Percentiles rank a stretch among this genome's conserved stretches.
phyloP scores from a whole-genome alignment of 2,888 invertebrate genomes.

The Coleophora flavipennella region DNA sequence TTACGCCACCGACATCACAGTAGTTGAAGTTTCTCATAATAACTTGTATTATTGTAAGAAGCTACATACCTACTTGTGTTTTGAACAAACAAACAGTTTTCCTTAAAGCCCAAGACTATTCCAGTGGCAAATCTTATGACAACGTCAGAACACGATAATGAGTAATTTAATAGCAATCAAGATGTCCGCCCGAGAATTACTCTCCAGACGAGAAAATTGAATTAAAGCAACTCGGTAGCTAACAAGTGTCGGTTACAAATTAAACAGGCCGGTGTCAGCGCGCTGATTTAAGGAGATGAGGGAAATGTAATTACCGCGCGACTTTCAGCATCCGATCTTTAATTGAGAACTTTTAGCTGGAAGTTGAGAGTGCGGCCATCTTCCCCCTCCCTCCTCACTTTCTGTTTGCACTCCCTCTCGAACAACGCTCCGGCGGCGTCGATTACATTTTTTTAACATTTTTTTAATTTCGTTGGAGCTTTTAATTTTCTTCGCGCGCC shows the following conservation, averaged over 20 bases:
- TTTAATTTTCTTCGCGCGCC: conserved; percentile 69
- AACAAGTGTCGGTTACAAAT: conserved; percentile 71
- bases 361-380: conserved; percentile 6
- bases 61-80: too few relatives aligned
- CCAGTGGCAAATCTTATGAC: conserved; percentile 22
- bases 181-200: conserved; percentile 33
- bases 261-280: conserved; percentile 62
- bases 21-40: too few relatives aligned
- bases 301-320: conserved; percentile 68
- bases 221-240: conserved; percentile 58
- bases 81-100: too few relatives aligned
- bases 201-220: conserved; percentile 45
- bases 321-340: conserved; percentile 59
- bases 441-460: conserved; percentile 70
- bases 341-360: conserved; percentile 61
- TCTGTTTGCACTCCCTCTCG: conserved; percentile 56
- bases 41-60: too few relatives aligned
- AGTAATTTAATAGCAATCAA: conserved; percentile 54
- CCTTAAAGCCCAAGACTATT: too few relatives aligned
- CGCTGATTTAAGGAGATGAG: conserved; percentile 65
- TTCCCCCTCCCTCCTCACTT: conserved; percentile 19
- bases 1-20: too few relatives aligned
- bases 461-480: conserved; percentile 69
- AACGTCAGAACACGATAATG: conserved; percentile 6
- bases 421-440: conserved; percentile 57